phyloP scores from a whole-genome alignment of 1,140 invertebrate genomes.

The Diachasma alloeum region DNA sequence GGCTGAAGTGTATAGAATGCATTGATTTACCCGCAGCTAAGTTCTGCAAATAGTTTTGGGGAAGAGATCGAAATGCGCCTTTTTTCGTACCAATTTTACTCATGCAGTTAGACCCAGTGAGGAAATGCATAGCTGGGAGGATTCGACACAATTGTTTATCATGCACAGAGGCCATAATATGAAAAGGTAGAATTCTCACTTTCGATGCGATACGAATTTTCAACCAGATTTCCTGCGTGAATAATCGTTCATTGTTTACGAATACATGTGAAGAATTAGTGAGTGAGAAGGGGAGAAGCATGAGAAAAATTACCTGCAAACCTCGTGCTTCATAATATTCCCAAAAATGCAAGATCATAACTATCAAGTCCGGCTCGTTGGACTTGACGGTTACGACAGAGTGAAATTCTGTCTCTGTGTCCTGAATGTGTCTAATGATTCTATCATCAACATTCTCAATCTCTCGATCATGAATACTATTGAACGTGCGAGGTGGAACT shows the following conservation, averaged over 20 bases:
- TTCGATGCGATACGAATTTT: background rate
- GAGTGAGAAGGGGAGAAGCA: background rate
- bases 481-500: background rate
- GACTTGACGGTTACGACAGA: too few relatives aligned
- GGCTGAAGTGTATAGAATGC: too few relatives aligned
- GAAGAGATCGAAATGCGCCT: background rate
- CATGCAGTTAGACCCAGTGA: background rate
- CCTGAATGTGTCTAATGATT: background rate
- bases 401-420: too few relatives aligned
- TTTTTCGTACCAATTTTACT: too few relatives aligned
- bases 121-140: background rate
- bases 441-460: background rate
- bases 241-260: background rate
- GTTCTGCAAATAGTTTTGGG: background rate
- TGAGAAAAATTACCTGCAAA: background rate
- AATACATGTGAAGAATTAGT: background rate
- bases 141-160: background rate
- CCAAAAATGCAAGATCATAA: too few relatives aligned
- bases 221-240: conserved; percentile 3
- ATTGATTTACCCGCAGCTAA: background rate
- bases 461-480: background rate
- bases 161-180: background rate
- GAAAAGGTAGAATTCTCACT: background rate
- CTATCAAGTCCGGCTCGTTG: too few relatives aligned
- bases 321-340: too few relatives aligned